Percentiles rank a stretch among this genome's conserved stretches.
Conservation (phyloP, 1,140 invertebrate genomes). For the Megalonaias nervosa region DNA sequence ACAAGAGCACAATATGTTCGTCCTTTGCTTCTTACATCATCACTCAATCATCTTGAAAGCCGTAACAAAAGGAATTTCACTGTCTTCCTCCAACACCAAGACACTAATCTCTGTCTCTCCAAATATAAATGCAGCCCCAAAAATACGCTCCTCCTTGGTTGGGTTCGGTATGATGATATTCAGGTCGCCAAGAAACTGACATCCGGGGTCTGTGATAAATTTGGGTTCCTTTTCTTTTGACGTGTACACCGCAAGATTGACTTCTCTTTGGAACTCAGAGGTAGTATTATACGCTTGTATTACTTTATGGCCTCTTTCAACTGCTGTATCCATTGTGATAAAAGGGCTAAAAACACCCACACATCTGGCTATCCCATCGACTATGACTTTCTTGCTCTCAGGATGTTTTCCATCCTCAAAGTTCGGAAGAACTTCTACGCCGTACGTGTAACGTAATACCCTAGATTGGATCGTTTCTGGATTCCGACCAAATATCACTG, state of each 20-base stretch:
- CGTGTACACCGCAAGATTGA: constrained; percentile 8
- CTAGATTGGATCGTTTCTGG: constrained; percentile 18
- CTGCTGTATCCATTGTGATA: constrained; percentile 12
- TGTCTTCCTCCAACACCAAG: no score
- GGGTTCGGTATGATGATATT: no score
- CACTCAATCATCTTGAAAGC: no score
- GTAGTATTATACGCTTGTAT: not conserved
- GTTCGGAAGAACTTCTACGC: constrained; percentile 1
- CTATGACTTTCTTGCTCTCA: not conserved
- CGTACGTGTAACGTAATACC: constrained; percentile 23
- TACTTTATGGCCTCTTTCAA: constrained; percentile 16
- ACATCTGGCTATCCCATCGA: not conserved
- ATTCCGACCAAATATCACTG: constrained; percentile 17
- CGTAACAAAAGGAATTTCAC: no score
- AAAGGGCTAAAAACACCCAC: constrained; percentile 4
- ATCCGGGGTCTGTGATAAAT: no score
- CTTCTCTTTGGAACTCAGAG: not conserved
- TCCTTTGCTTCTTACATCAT: no score
- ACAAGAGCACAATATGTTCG: no score
- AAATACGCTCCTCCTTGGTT: no score
- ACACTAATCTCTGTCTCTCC: no score
- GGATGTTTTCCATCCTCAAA: constrained; percentile 17
- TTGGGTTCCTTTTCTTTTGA: not conserved
- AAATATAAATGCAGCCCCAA: no score
- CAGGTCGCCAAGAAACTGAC: no score